Base-by-base conservation (phyloP, 2,888 invertebrate genomes). In the Philaethria dido region DNA sequence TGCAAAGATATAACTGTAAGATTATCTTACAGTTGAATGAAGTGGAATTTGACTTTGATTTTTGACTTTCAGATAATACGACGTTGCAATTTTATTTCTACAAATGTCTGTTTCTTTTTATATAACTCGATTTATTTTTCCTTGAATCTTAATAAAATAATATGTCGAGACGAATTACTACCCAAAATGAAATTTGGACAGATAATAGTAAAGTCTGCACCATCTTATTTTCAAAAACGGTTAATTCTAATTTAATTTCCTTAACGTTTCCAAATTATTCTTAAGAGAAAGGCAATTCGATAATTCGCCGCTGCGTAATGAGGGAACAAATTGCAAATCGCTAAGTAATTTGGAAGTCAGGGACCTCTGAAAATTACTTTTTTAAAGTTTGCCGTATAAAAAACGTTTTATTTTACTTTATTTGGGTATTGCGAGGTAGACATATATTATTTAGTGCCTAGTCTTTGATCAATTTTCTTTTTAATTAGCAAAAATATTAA, bases 281-380 rank as follows among this genome's bases (percentile, higher is more conserved):
- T 52, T 52, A 52, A 29, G 50, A 16, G n/a, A 52, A 52, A 52
- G 16, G 11, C 9, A 16, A 52, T 52, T 52, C 29, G 29, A 52
- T 52, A 29, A 52, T 52, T 52, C 29, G 11, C 29, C n/a, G 50
- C 16, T 52, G n/a, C 29, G 50, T 52, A 52, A 52, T 29, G 50
- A 52, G 16, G 25, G 50, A 16, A 29, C 50, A 29, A 52, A 52
- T 52, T 52, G 50, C 50, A 52, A 52, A 52, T 52, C 29, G 50
- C 50, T 29, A 29, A 52, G 16, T 29, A 29, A 52, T 52, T 52
- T 29, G 16, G 50, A 8, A 29, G 11, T 9, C 3, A 4, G 50
- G 25, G 25, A 1, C 25, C n/a, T 9, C 11, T 0, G 29, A 11
- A 29, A 16, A 29, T 52, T 16, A 52, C 9, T 29, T 52, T 52